Conservation (phyloP, 53 echinoderm and acorn worm genomes). For the Crossaster papposus region DNA sequence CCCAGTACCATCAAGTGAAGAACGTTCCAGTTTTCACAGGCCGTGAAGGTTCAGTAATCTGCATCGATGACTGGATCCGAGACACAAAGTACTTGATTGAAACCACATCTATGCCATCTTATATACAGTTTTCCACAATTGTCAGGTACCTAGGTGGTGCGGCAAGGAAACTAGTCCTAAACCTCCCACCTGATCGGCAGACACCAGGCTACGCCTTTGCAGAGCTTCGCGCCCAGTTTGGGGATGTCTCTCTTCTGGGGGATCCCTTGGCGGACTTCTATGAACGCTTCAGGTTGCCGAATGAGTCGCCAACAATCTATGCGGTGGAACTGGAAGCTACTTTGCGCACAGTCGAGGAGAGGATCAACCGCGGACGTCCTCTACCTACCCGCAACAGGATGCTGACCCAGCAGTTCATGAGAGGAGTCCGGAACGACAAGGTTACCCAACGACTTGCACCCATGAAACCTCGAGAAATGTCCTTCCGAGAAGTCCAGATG, state of each 20-base stretch:
- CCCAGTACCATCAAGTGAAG: conserved; percentile 2
- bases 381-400: conserved; percentile 28
- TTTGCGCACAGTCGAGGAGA: conserved; percentile 15
- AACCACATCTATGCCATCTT: conserved; percentile 26
- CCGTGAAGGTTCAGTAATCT: conserved; percentile 27
- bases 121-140: conserved; percentile 43
- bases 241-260: conserved; percentile 16
- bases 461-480: conserved; percentile 37
- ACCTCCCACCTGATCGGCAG: conserved; percentile 36
- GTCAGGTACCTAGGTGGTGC: conserved; percentile 55
- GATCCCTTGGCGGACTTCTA: conserved; percentile 58
- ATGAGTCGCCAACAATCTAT: conserved; percentile 39
- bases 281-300: conserved; percentile 28
- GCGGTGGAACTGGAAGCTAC: conserved; percentile 49
- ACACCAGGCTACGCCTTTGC: conserved; percentile 18
- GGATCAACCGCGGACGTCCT: not conserved
- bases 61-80: conserved; percentile 59
- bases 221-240: conserved; percentile 35
- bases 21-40: conserved; percentile 12
- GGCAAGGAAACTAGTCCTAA: conserved; percentile 45
- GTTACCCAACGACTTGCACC: conserved; percentile 50
- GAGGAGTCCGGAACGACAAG: conserved; percentile 33
- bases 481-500: conserved; percentile 14
- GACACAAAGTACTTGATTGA: conserved; percentile 35
- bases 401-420: conserved; percentile 40